These are phyloP conservation scores for Oryzias sinensis DNA, from an alignment of 2,797 vertebrate species.

Conservation along the genomic window DNA sequence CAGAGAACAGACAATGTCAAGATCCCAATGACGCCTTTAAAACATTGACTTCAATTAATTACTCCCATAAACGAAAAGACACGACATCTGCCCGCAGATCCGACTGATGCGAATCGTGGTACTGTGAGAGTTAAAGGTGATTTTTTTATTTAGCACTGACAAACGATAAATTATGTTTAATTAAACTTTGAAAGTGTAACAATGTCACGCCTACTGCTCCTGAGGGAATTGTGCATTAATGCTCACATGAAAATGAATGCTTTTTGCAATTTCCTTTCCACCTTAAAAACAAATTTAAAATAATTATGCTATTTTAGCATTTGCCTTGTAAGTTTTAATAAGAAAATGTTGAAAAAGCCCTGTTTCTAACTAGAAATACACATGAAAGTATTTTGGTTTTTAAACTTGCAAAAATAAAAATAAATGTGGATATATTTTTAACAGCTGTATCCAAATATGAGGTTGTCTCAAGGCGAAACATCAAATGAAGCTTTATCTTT, in stretches of 20 bases:
- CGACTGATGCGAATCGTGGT: slow-evolving; percentile 60
- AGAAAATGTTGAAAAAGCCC: too few species aligned
- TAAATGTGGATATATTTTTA: too few species aligned
- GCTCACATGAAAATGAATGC: slow-evolving; percentile 48
- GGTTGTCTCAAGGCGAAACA: too few species aligned
- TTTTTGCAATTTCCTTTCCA: slow-evolving; percentile 24
- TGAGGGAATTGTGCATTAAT: slow-evolving; percentile 24
- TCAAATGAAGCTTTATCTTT: too few species aligned
- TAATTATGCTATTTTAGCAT: too few species aligned
- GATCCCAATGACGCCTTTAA: slow-evolving; percentile 52
- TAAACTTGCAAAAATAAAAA: too few species aligned
- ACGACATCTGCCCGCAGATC: slow-evolving; percentile 63
- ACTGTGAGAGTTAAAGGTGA: slow-evolving; percentile 55
- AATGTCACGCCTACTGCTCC: slow-evolving; percentile 40
- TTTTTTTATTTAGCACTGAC: slow-evolving; percentile 55
- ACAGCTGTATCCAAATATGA: too few species aligned
- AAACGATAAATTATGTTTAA: slow-evolving; percentile 69
- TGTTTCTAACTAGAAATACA: too few species aligned
- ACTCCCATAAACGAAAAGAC: slow-evolving; percentile 63
- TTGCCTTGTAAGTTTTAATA: too few species aligned
- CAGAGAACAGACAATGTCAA: slow-evolving; percentile 58
- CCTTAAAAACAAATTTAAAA: slow-evolving; percentile 31
- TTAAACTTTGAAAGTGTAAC: slow-evolving; percentile 49
- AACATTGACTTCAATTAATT: slow-evolving; percentile 70
- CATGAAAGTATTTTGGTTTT: too few species aligned